Evolutionary conservation across 2,797 vertebrate species (phyloP).

Genomic region (Rallus crepitans): DNA sequence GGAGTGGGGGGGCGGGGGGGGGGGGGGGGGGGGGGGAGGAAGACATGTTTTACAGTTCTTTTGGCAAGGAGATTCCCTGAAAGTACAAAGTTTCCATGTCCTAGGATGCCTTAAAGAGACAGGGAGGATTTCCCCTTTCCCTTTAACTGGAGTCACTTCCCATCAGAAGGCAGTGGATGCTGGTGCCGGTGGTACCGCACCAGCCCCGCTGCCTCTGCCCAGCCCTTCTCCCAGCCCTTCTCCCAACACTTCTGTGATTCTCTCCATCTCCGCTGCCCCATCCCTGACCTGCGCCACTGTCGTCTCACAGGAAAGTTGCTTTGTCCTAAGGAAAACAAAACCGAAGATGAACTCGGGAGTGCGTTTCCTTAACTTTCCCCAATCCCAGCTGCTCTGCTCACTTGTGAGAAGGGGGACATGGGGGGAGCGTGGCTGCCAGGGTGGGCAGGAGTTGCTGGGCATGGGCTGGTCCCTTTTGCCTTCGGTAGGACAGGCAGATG

Average conservation of each 20-base stretch:
- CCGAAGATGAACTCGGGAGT: not conserved
- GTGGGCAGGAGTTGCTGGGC: slow-evolving; percentile 4
- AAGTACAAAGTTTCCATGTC: slow-evolving; percentile 68
- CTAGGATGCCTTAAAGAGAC: slow-evolving; percentile 67
- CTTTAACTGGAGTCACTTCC: not conserved
- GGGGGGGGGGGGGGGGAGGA: not conserved
- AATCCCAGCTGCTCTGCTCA: not conserved
- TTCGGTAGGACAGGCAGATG: not conserved
- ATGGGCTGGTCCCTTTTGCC: not conserved
- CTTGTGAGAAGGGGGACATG: not conserved
- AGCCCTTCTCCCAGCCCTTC: not conserved
- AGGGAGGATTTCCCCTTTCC: slow-evolving; percentile 74
- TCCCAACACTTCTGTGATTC: not conserved
- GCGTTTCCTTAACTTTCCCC: not conserved
- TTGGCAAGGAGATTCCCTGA: slow-evolving; percentile 73
- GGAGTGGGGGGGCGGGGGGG: not conserved
- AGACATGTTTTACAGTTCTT: slow-evolving; percentile 70
- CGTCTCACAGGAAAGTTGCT: not conserved
- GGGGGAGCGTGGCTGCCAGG: not conserved
- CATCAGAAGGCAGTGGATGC: slow-evolving; percentile 25
- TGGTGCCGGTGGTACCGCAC: not conserved
- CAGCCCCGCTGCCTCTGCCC: not conserved
- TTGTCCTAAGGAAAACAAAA: slow-evolving; percentile 27
- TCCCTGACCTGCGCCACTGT: not conserved
- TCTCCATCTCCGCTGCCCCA: not conserved